Evolutionary conservation across 1,140 invertebrate species (phyloP).

Genomic region (Tetranychus urticae): DNA sequence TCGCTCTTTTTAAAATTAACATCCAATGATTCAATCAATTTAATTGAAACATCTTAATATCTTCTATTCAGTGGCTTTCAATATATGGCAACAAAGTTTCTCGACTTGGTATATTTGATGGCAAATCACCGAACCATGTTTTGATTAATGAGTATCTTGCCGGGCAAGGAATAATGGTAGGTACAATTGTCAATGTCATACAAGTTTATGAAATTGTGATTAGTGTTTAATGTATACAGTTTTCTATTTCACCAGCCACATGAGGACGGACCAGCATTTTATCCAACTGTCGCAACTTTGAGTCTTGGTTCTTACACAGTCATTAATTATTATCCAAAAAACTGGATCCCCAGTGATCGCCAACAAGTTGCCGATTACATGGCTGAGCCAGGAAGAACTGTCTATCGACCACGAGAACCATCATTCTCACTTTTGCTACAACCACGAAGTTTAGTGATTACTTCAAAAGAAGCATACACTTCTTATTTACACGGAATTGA

Average conservation of each 20-base stretch:
- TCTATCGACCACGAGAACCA: background rate
- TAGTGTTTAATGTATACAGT: constrained; percentile 11
- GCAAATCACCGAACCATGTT: no score
- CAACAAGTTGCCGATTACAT: no score
- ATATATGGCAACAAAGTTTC: no score
- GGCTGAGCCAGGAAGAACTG: no score
- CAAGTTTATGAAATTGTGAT: no score
- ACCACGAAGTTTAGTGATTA: constrained; percentile 58
- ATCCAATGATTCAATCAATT: background rate
- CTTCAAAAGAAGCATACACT: constrained; percentile 56
- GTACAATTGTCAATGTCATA: no score
- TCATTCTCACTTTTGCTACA: constrained; percentile 42
- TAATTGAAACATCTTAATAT: no score
- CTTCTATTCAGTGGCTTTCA: no score
- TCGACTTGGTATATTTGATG: no score
- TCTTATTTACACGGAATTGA: no score
- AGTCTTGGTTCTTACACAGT: constrained; percentile 68
- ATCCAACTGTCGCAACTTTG: constrained; percentile 74
- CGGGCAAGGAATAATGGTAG: no score
- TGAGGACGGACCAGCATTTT: constrained; percentile 77
- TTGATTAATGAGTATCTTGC: no score
- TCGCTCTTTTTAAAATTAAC: background rate
- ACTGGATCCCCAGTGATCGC: background rate
- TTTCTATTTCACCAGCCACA: constrained; percentile 36
- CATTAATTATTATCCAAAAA: constrained; percentile 47